Evolutionary conservation across 2,113 vertebrate species (phyloP).

Genomic region (Lagopus leucura): DNA sequence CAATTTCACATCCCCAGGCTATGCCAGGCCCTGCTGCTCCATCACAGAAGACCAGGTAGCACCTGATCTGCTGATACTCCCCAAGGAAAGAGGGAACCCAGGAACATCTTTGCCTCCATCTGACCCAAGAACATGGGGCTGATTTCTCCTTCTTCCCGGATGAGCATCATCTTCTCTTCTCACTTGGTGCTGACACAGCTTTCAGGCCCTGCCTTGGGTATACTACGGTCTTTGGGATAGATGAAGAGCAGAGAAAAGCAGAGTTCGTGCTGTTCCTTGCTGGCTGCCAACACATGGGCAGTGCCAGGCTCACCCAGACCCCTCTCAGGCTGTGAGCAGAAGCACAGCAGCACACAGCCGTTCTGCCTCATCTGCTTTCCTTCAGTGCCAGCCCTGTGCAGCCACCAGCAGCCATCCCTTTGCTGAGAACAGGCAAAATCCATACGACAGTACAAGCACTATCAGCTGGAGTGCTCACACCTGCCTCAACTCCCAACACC

Average conservation of each 20-base stretch:
- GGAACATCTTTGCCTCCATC: not conserved
- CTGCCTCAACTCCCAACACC: not conserved
- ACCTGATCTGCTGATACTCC: not conserved
- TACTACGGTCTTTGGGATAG: not conserved
- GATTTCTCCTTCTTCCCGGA: not conserved
- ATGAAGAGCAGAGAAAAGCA: not conserved
- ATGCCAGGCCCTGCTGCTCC: not conserved
- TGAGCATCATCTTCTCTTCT: not conserved
- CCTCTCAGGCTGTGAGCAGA: not conserved
- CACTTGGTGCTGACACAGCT: not conserved
- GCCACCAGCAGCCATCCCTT: rapidly evolving
- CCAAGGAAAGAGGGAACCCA: not conserved
- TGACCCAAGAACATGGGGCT: not conserved
- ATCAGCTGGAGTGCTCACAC: not conserved
- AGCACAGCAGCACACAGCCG: rapidly evolving
- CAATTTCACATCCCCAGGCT: not conserved
- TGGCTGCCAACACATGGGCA: not conserved
- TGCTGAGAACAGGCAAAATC: not conserved
- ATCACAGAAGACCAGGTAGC: not conserved
- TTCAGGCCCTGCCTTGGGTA: not conserved
- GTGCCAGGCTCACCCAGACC: not conserved
- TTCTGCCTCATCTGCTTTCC: not conserved
- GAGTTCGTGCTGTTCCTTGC: not conserved
- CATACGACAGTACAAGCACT: rapidly evolving
- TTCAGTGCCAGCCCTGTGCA: not conserved